Evolutionary conservation across 2,888 invertebrate genomes (phyloP).

Genomic region (Mylabris sibirica): DNA sequence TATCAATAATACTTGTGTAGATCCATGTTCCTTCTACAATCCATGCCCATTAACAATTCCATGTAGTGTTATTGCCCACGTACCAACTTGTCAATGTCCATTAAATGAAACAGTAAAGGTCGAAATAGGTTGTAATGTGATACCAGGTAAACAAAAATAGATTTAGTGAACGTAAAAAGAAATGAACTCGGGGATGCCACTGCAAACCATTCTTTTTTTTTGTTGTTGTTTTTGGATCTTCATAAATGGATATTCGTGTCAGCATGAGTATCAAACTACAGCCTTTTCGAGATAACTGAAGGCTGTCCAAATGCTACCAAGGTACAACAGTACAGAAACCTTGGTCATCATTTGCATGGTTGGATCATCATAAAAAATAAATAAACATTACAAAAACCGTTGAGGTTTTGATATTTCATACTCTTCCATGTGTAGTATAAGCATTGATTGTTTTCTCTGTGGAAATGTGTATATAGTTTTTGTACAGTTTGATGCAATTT

Average conservation of each 20-base stretch:
- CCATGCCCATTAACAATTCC: conserved; percentile 58
- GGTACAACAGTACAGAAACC: conserved; percentile 52
- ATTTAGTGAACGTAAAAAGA: conserved; percentile 16
- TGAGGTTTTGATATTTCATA: conserved; percentile 41
- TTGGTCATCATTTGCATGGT: conserved; percentile 50
- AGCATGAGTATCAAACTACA: conserved; percentile 47
- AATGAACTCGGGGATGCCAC: conserved; percentile 21
- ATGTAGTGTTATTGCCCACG: conserved; percentile 65
- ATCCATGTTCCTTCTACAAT: conserved; percentile 63
- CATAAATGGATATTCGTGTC: conserved; percentile 41
- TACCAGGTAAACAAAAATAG: conserved; percentile 66
- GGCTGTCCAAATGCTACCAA: conserved; percentile 43
- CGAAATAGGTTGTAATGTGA: conserved; percentile 65
- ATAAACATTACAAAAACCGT: conserved; percentile 39
- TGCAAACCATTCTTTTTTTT: conserved; percentile 31
- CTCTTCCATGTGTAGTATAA: conserved; percentile 12
- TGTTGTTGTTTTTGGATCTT: conserved; percentile 22
- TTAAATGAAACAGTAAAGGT: conserved; percentile 56
- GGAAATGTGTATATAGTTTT: conserved; percentile 24
- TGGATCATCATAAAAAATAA: conserved; percentile 41
- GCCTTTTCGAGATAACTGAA: conserved; percentile 47
- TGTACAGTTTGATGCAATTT: conserved; percentile 14
- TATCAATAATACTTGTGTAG: conserved; percentile 62
- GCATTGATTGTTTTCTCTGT: background rate
- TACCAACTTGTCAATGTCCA: conserved; percentile 67